These are phyloP conservation scores for Macrosoma leucophasiata DNA, from an alignment of 2,888 invertebrate genomes.

Conservation along the genomic window DNA sequence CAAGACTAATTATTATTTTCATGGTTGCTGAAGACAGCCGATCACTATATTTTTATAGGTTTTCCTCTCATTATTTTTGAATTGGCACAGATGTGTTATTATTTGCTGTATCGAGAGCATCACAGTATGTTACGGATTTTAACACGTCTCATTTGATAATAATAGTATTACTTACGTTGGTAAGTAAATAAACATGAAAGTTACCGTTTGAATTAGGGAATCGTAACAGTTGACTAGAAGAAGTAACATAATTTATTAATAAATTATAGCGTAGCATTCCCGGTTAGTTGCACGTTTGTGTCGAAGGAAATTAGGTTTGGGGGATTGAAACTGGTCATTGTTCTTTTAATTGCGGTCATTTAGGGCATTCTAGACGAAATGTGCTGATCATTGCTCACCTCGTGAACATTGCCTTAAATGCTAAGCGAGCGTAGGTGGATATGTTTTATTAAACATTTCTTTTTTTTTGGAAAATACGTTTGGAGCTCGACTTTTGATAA, in stretches of 20 bases:
- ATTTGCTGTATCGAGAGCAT: neutral
- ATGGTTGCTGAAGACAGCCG: constrained; percentile 39
- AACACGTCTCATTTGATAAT: too few relatives aligned
- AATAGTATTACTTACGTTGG: too few relatives aligned
- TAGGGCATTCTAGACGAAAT: constrained; percentile 70
- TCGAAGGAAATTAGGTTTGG: constrained; percentile 71
- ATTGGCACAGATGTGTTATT: constrained; percentile 3
- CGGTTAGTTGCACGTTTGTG: constrained; percentile 61
- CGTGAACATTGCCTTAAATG: constrained; percentile 13
- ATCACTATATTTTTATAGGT: constrained; percentile 33
- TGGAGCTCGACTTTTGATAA: too few relatives aligned
- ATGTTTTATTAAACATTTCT: too few relatives aligned
- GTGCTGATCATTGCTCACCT: constrained; percentile 58
- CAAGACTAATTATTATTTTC: constrained; percentile 62
- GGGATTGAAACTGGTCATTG: constrained; percentile 73
- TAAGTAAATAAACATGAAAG: constrained; percentile 2
- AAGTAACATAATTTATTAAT: constrained; percentile 40
- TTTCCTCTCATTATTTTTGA: constrained; percentile 8
- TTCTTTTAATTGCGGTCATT: constrained; percentile 74
- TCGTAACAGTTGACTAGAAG: too few relatives aligned
- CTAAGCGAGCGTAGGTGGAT: neutral
- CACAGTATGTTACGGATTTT: too few relatives aligned
- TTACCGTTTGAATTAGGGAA: too few relatives aligned
- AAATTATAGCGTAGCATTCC: constrained; percentile 47
- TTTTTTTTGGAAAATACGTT: too few relatives aligned